Percentiles rank a stretch among this genome's conserved stretches.
Evolutionary conservation across 1,140 invertebrate species (phyloP).

Genomic region (Grapholita molesta): DNA sequence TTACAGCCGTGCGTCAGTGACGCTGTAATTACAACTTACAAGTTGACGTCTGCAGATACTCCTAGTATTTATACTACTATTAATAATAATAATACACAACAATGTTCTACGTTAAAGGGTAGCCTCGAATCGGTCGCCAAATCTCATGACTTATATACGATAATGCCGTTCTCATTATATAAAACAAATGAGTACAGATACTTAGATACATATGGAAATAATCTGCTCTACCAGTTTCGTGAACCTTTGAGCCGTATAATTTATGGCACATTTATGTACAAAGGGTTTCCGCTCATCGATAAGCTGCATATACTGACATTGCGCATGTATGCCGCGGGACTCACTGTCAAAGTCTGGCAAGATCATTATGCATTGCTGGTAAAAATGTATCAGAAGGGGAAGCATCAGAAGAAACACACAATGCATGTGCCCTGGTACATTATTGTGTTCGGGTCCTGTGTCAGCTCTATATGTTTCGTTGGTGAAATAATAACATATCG

Average conservation of each 20-base stretch:
- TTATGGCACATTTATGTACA: conserved; percentile 22
- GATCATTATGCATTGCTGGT: background rate
- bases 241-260: conserved; percentile 36
- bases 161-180: conserved; percentile 33
- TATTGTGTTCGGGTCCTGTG: background rate
- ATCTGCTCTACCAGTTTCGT: conserved; percentile 33
- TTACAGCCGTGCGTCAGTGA: conserved; percentile 15
- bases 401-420: too few species aligned
- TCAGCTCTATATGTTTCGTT: background rate
- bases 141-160: conserved; percentile 30
- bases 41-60: too few species aligned
- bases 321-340: background rate
- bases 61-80: background rate
- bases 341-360: background rate
- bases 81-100: background rate
- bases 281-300: background rate
- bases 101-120: conserved; percentile 31
- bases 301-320: background rate
- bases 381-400: background rate
- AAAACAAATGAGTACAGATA: conserved; percentile 36
- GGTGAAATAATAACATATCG: background rate
- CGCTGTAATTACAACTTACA: too few species aligned
- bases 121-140: conserved; percentile 38
- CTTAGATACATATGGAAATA: conserved; percentile 31
- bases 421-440: background rate